phyloP scores from a whole-genome alignment of 2,888 invertebrate species.

The Lepetodrilus schrolli region DNA sequence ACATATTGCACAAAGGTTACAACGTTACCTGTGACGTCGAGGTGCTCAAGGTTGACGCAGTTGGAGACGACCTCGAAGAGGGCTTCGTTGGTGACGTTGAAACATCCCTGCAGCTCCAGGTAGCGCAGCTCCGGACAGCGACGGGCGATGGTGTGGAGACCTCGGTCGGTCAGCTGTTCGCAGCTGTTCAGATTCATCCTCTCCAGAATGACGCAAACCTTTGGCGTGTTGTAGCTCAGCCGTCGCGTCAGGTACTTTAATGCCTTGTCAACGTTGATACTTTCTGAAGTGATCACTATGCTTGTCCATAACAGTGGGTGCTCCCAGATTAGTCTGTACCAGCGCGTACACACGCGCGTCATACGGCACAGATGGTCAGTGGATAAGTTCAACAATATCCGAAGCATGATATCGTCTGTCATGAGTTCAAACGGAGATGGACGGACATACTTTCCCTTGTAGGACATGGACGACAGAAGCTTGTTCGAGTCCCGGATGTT shows the following conservation, averaged over 20 bases:
- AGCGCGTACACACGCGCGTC: constrained; percentile 84
- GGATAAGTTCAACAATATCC: constrained; percentile 83
- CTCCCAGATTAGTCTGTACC: constrained; percentile 86
- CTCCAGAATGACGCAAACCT: constrained; percentile 82
- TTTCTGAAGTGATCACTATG: constrained; percentile 80
- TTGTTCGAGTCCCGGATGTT: constrained; percentile 54
- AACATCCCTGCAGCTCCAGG: constrained; percentile 85
- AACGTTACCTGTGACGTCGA: constrained; percentile 89
- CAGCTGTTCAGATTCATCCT: constrained; percentile 82
- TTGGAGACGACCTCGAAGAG: constrained; percentile 86
- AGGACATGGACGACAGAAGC: constrained; percentile 48
- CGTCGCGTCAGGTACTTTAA: constrained; percentile 79
- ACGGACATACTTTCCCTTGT: constrained; percentile 48
- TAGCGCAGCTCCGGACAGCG: constrained; percentile 88
- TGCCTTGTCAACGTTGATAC: constrained; percentile 81
- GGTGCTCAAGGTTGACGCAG: constrained; percentile 87
- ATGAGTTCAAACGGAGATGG: constrained; percentile 74
- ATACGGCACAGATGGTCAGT: constrained; percentile 83
- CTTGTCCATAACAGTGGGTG: constrained; percentile 83
- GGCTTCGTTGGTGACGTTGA: constrained; percentile 84
- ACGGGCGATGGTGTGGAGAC: constrained; percentile 84
- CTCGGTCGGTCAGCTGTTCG: constrained; percentile 84
- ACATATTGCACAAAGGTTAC: no score
- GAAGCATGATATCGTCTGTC: constrained; percentile 82
- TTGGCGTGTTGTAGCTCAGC: constrained; percentile 81